A percentile compares a stretch with the other conserved stretches of the same genome.
phyloP scores from a whole-genome alignment of 2,113 vertebrate species.

The Myrmecophaga tridactyla region DNA sequence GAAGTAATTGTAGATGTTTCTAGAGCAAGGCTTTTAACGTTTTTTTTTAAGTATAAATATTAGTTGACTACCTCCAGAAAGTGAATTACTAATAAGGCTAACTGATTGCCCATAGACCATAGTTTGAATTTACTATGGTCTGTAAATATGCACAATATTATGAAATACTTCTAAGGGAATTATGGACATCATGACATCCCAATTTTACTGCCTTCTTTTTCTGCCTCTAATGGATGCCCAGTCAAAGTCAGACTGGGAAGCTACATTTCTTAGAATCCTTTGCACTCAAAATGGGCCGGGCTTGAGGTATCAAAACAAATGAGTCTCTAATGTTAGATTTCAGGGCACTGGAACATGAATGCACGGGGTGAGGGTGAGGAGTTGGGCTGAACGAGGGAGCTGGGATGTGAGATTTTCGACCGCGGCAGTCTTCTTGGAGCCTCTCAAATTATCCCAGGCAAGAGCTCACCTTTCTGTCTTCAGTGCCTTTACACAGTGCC shows the following conservation, averaged over 20 bases:
- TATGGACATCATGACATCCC: too few species aligned
- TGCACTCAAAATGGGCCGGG: background rate
- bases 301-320: background rate
- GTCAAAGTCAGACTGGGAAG: background rate
- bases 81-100: background rate
- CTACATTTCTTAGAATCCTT: background rate
- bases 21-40: background rate
- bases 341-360: background rate
- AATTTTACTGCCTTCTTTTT: background rate
- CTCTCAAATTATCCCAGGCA: background rate
- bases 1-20: background rate
- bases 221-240: background rate
- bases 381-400: background rate
- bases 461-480: background rate
- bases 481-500: background rate
- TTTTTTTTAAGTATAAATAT: background rate
- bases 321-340: background rate
- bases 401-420: background rate
- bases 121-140: background rate
- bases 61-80: background rate
- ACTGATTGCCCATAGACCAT: background rate
- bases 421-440: fast-evolving
- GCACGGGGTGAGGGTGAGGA: too few species aligned
- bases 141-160: background rate
- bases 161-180: background rate